A percentile compares a stretch with the other conserved stretches of the same genome.
Evolutionary conservation across 2,888 invertebrate species (phyloP).

Genomic region (Mylabris sibirica): DNA sequence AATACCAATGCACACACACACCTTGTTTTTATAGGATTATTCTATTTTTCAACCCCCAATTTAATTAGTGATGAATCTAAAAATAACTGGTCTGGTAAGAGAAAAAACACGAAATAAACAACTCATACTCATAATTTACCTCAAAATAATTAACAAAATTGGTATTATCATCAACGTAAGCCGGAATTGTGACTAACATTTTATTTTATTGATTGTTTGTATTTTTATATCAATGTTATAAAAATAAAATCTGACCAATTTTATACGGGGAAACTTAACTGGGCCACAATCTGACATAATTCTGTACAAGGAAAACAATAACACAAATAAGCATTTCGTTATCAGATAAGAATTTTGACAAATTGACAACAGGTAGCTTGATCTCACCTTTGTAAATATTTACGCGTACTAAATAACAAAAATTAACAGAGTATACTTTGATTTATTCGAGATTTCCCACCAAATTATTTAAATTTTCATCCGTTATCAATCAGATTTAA

Average conservation of each 20-base stretch:
- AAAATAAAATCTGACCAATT: neutral
- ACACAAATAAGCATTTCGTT: neutral
- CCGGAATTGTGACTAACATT: neutral
- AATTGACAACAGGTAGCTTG: neutral
- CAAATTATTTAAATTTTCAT: constrained; percentile 15
- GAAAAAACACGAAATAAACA: neutral
- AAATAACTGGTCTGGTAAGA: neutral
- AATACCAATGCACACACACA: neutral
- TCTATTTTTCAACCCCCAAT: neutral
- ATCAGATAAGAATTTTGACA: neutral
- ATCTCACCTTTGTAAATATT: neutral
- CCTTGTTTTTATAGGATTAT: neutral
- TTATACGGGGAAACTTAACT: neutral
- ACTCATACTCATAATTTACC: neutral
- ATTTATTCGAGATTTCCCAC: neutral
- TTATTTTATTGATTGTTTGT: neutral
- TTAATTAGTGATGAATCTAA: neutral
- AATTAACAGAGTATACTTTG: neutral
- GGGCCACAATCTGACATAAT: neutral
- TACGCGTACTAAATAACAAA: neutral
- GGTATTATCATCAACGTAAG: neutral
- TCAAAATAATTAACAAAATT: neutral
- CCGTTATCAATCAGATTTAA: constrained; percentile 25
- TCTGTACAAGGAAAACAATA: neutral
- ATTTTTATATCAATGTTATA: neutral